phyloP scores from a whole-genome alignment of 2,113 vertebrate genomes.

The Colistium nudipinnis region DNA sequence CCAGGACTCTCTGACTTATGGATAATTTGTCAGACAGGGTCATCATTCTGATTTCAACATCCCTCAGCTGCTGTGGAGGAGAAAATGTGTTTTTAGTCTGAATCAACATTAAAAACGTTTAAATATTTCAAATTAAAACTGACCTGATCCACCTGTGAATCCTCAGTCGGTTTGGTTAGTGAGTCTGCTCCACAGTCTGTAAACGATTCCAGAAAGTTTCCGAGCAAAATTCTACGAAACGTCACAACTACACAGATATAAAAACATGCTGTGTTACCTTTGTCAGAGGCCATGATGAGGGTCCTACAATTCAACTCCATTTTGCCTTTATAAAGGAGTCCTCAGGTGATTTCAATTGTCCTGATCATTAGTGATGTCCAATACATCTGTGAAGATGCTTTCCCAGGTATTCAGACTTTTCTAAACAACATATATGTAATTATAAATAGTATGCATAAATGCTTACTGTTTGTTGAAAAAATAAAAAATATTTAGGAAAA shows the following conservation, averaged over 20 bases:
- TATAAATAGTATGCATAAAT: too few relatives aligned
- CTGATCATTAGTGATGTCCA: constrained; percentile 26
- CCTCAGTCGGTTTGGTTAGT: background rate
- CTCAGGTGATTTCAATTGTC: constrained; percentile 42
- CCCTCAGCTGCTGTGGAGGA: constrained; percentile 21
- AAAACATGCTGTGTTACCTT: constrained; percentile 38
- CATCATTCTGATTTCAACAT: constrained; percentile 24
- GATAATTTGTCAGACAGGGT: constrained; percentile 47
- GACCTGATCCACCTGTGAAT: constrained; percentile 24
- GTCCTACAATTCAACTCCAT: fast-evolving
- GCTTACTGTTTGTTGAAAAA: too few relatives aligned
- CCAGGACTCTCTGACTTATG: constrained; percentile 57
- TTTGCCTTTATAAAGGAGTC: background rate
- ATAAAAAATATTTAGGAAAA: too few relatives aligned
- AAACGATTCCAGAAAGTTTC: background rate
- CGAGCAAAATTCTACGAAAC: background rate
- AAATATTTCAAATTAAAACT: background rate
- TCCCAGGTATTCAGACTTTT: too few relatives aligned
- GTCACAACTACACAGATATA: fast-evolving
- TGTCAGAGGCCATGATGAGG: constrained; percentile 49
- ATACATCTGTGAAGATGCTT: too few relatives aligned
- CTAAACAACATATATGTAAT: too few relatives aligned
- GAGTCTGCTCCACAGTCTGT: constrained; percentile 8
- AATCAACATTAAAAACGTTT: background rate
- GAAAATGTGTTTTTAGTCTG: too few relatives aligned